Percentiles rank a stretch among this genome's conserved stretches.
Evolutionary conservation across 2,113 vertebrate genomes (phyloP).

Genomic region (Hippocampus abdominalis): DNA sequence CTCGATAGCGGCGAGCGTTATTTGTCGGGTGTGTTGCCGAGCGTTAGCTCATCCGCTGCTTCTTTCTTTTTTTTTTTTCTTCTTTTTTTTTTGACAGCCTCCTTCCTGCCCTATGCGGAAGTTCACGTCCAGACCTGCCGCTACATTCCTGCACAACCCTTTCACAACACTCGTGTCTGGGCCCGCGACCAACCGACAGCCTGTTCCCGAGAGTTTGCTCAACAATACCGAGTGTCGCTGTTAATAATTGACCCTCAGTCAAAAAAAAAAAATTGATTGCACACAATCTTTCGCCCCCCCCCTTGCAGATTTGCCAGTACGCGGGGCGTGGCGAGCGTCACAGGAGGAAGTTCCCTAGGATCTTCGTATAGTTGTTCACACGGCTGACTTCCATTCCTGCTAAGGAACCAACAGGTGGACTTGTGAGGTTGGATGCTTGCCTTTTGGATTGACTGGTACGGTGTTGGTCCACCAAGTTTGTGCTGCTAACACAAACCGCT

Average conservation of each 20-base stretch:
- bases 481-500: too few species aligned
- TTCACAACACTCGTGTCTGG: constrained; percentile 3
- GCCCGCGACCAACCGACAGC: background rate
- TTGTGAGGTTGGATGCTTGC: too few species aligned
- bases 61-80: background rate
- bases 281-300: background rate
- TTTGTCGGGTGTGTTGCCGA: constrained; percentile 1
- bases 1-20: background rate
- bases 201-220: background rate
- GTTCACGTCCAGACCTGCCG: constrained; percentile 10
- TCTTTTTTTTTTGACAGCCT: background rate
- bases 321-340: background rate
- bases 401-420: too few species aligned
- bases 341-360: background rate
- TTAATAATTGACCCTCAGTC: constrained; percentile 6
- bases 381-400: too few species aligned
- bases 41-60: constrained; percentile 1
- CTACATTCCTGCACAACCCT: background rate
- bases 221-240: background rate
- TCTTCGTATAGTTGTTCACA: too few species aligned
- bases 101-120: constrained; percentile 12
- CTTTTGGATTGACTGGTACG: too few species aligned
- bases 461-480: too few species aligned
- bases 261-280: background rate
- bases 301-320: too few species aligned